Percentiles rank a stretch among this genome's conserved stretches.
Conservation (phyloP, 1,140 invertebrate genomes). For the Drosophila pandora region DNA sequence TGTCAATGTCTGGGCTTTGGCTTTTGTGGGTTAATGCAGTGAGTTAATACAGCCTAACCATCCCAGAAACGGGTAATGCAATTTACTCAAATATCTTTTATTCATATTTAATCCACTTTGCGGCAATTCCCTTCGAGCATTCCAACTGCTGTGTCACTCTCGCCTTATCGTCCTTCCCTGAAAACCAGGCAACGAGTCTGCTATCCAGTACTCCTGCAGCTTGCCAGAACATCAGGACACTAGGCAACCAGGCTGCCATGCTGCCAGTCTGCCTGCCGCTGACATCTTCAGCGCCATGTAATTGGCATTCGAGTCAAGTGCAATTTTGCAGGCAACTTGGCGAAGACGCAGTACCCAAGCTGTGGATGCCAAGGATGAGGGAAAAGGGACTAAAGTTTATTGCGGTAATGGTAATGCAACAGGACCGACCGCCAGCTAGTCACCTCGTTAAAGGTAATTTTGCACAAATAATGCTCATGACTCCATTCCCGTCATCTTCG, state of each 20-base stretch:
- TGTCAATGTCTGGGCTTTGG: constrained; percentile 23
- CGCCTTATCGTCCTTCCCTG: constrained; percentile 17
- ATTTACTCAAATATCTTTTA: constrained; percentile 80
- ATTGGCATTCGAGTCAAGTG: constrained; percentile 82
- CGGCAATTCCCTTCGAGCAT: constrained; percentile 58
- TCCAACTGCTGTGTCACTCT: constrained; percentile 37
- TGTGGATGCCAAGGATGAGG: constrained; percentile 24
- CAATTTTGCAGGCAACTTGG: constrained; percentile 72
- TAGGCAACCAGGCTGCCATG: not conserved
- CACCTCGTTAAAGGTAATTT: constrained; percentile 82
- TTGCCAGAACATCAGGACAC: not conserved
- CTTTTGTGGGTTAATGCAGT: constrained; percentile 44
- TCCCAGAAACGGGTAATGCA: constrained; percentile 54
- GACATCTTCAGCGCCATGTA: constrained; percentile 71
- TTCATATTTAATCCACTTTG: constrained; percentile 81
- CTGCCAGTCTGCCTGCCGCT: constrained; percentile 34
- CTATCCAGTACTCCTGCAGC: constrained; percentile 4
- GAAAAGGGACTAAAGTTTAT: constrained; percentile 65
- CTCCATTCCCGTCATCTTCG: constrained; percentile 50
- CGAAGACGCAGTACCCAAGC: constrained; percentile 18
- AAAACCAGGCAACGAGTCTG: constrained; percentile 12
- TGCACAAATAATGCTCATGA: constrained; percentile 79
- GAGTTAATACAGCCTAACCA: constrained; percentile 56
- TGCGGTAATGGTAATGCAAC: constrained; percentile 79
- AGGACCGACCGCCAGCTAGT: constrained; percentile 72